Evolutionary conservation across 2,888 invertebrate genomes (phyloP).

Genomic region (Lamellibrachia columna): DNA sequence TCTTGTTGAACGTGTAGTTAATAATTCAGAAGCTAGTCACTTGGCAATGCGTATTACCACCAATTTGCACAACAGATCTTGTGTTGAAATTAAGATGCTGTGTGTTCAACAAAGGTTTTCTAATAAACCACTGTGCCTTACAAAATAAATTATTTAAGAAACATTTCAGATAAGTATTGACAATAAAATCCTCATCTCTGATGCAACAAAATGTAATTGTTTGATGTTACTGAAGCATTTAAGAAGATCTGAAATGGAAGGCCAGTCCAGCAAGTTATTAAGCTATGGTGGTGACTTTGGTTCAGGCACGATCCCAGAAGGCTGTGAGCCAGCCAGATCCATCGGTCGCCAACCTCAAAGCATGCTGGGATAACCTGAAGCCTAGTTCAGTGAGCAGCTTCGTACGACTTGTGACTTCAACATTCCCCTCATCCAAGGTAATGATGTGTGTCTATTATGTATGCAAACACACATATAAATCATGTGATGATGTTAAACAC

Average conservation of each 20-base stretch:
- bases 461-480: too few species aligned
- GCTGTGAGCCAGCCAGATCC: slow-evolving; percentile 65
- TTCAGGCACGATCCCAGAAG: slow-evolving; percentile 61
- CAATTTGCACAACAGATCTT: too few species aligned
- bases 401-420: slow-evolving; percentile 87
- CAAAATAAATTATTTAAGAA: not conserved
- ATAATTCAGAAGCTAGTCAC: too few species aligned
- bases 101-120: too few species aligned
- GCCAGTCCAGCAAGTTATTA: not conserved
- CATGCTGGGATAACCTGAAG: slow-evolving; percentile 94
- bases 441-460: not conserved
- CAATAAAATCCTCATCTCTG: not conserved
- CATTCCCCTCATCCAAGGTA: slow-evolving; percentile 89
- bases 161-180: not conserved
- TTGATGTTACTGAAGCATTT: not conserved
- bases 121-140: too few species aligned
- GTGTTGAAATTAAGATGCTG: too few species aligned
- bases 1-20: too few species aligned
- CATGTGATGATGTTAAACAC: too few species aligned
- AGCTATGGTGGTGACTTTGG: not conserved
- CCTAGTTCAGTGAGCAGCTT: slow-evolving; percentile 75
- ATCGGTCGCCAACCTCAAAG: slow-evolving; percentile 71
- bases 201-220: not conserved
- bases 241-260: not conserved
- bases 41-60: too few species aligned